These are phyloP conservation scores for Urocitellus parryii DNA, from an alignment of 2,113 vertebrate species.

Conservation along the genomic window DNA sequence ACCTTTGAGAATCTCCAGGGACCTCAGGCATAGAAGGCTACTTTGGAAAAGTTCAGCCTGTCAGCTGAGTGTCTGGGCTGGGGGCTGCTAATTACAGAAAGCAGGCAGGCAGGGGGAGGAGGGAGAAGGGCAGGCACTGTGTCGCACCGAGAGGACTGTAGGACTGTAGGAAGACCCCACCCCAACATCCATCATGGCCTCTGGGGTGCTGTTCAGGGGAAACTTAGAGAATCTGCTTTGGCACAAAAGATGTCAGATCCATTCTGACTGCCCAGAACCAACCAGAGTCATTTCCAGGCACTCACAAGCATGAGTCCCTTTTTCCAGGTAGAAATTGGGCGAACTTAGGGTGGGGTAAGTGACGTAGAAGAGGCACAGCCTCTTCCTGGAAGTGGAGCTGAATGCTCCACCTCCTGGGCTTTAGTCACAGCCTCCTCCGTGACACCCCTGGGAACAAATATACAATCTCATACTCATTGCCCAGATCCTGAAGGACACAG, in stretches of 20 bases:
- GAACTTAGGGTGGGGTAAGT: neutral
- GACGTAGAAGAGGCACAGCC: neutral
- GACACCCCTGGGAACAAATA: neutral
- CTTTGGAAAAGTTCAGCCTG: constrained; percentile 69
- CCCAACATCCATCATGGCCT: neutral
- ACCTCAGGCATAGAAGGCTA: neutral
- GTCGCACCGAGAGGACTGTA: neutral
- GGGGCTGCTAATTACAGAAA: neutral
- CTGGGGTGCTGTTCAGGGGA: neutral
- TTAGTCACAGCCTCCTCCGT: neutral
- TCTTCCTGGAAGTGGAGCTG: neutral
- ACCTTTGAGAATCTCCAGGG: constrained; percentile 65
- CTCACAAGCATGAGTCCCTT: neutral
- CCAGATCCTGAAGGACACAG: neutral
- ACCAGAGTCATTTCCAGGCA: neutral
- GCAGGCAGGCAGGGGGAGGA: fast-evolving
- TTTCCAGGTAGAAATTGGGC: neutral
- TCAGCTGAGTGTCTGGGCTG: constrained; percentile 14
- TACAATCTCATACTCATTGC: neutral
- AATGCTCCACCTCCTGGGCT: neutral
- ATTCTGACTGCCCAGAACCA: neutral
- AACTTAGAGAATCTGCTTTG: neutral
- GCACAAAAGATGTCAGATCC: neutral
- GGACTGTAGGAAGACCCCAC: neutral
- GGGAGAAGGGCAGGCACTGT: too few relatives aligned